phyloP scores from a whole-genome alignment of 2,113 vertebrate species.

The Actenoides hombroni region DNA sequence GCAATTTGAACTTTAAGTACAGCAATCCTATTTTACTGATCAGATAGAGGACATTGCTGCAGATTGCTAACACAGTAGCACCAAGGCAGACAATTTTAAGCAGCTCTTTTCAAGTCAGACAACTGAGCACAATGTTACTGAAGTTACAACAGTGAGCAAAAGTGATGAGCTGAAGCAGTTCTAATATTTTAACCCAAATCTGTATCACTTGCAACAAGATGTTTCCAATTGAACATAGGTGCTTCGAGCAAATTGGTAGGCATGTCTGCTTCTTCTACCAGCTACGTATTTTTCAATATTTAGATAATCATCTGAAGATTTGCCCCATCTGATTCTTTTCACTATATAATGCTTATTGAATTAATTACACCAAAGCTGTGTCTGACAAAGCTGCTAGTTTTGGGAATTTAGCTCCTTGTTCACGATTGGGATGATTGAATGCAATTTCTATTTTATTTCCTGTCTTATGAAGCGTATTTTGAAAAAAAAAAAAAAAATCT shows the following conservation, averaged over 20 bases:
- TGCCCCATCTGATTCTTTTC: neutral
- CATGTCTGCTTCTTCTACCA: neutral
- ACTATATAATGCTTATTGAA: neutral
- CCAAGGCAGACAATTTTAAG: neutral
- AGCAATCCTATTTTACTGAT: neutral
- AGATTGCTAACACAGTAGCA: neutral
- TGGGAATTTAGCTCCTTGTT: neutral
- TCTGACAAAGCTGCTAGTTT: neutral
- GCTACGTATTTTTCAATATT: neutral
- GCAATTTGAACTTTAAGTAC: constrained; percentile 55
- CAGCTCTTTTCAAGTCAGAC: neutral
- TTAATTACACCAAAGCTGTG: neutral
- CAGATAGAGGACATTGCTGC: neutral
- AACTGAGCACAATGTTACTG: neutral
- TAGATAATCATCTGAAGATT: neutral
- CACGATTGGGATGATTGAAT: neutral
- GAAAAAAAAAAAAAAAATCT: constrained; percentile 9
- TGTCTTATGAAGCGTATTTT: neutral
- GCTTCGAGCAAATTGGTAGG: neutral
- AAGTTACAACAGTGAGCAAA: neutral
- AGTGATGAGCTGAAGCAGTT: neutral
- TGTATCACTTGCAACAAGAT: neutral
- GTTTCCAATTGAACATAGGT: neutral
- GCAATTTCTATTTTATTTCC: neutral
- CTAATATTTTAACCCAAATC: neutral